Evolutionary conservation across 2,888 invertebrate species (phyloP), one percentile per base, ranked within the genome.

Genomic region (Tiliacea aurago): DNA sequence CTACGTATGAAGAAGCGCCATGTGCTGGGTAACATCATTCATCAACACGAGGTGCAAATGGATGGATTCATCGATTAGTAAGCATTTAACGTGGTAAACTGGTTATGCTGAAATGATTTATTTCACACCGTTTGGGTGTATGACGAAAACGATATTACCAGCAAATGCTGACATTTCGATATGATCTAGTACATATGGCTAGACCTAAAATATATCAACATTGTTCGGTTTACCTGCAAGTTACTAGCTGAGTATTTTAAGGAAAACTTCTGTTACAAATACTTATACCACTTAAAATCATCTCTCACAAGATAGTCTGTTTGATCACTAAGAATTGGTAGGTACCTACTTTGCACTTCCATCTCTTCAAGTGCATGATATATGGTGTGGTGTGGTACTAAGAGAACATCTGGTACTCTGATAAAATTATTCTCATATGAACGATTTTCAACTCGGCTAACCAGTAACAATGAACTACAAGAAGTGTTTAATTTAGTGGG

Each of bases 11-110:
- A 66, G 47, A 55, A 62, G 23, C n/a, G 23, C 45, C 68, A 56
- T 63, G 37, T 51, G 37, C 18, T 45, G 45, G 23, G 49, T 62
- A 78, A 71, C 70, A 81, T 78, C 70, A 69, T 66, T 75, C 45
- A 78, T 47, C 62, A 78, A 55, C 56, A 37, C 28, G 41, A 71
- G 51, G 41, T 64, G 62, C 6, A 53, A 71, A 81, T 69, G 75
- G 79, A 81, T 75, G 41, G 66, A 75, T 81, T 77, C 77, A 80
- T 80, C 69, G 69, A 55, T 80, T 80, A 77, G 62, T 59, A 63
- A 23, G 7, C 9, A 37, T 61, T 76, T 55, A 80, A 15, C 45
- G 11, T 53, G n/a, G 15, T 55, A 47, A 78, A 70, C 56, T 47
- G 51, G 23, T 79, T 55, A 55, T 45, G 28, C n/a, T 37, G 11